Percentiles rank a stretch among this genome's conserved stretches.
These are phyloP conservation scores for Notarius lentiginosus DNA, from an alignment of 2,113 vertebrate species.

Conservation along the genomic window DNA sequence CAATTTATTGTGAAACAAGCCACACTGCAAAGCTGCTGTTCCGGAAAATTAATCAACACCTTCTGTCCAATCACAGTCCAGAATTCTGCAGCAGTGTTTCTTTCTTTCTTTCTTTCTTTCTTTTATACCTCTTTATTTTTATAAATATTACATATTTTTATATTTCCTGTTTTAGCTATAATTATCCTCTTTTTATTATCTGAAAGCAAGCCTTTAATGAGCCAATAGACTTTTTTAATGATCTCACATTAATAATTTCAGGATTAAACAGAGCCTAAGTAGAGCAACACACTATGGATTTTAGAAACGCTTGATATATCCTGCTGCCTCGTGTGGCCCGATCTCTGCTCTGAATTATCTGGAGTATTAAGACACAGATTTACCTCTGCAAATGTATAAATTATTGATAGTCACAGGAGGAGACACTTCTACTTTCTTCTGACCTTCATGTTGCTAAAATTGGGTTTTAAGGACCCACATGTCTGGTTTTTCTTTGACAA, in stretches of 20 bases:
- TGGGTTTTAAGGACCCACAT: constrained; percentile 50
- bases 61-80: not conserved
- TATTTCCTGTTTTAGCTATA: not conserved
- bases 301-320: constrained; percentile 41
- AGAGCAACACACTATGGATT: constrained; percentile 11
- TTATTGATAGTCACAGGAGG: constrained; percentile 56
- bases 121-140: not conserved
- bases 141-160: not conserved
- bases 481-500: constrained; percentile 43
- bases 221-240: not conserved
- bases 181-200: no score
- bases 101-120: no score
- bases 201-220: not conserved
- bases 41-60: not conserved
- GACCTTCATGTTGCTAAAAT: constrained; percentile 56
- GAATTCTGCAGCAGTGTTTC: not conserved
- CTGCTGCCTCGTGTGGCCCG: constrained; percentile 35
- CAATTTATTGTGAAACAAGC: not conserved
- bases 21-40: not conserved
- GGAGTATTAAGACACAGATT: constrained; percentile 53
- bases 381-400: constrained; percentile 57
- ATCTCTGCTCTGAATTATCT: constrained; percentile 44
- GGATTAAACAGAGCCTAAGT: not conserved
- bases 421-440: constrained; percentile 45
- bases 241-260: not conserved